Percentiles rank a stretch among this genome's conserved stretches.
These are phyloP conservation scores for Whitmania pigra DNA, from an alignment of 1,140 invertebrate genomes.

Conservation along the genomic window DNA sequence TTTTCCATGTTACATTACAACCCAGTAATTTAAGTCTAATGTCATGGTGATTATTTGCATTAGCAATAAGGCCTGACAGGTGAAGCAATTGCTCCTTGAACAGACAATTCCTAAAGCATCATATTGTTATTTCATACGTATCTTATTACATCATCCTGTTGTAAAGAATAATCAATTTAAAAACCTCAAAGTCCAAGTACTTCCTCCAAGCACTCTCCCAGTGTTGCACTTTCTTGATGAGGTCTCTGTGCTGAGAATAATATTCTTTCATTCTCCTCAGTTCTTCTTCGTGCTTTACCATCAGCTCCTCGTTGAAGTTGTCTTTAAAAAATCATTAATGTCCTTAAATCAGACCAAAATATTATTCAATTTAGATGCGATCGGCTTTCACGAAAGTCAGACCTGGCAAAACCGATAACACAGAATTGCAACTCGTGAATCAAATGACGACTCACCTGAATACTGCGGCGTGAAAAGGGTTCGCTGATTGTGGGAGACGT, in stretches of 20 bases:
- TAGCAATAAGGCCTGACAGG: no score
- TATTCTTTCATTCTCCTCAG: conserved; percentile 53
- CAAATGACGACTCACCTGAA: conserved; percentile 28
- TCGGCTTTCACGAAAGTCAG: neutral
- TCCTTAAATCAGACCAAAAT: neutral
- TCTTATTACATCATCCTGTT: no score
- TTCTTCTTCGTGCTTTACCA: conserved; percentile 63
- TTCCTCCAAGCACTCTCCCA: conserved; percentile 53
- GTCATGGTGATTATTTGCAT: no score
- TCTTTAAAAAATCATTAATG: conserved; percentile 25
- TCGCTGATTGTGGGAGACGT: conserved; percentile 50
- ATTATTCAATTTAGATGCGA: neutral
- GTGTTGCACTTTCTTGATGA: conserved; percentile 45
- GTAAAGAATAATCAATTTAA: neutral
- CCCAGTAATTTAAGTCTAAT: no score
- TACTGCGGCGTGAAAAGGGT: conserved; percentile 46
- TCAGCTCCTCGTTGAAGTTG: conserved; percentile 58
- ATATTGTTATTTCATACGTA: no score
- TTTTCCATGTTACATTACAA: no score
- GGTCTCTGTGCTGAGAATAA: conserved; percentile 54
- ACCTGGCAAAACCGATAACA: neutral
- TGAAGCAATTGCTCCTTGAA: no score
- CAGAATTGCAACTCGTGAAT: neutral
- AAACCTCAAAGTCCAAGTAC: conserved; percentile 54
- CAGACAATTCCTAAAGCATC: no score